Conservation (phyloP, 92 coral and sea anemone species). For the Porites rus region DNA sequence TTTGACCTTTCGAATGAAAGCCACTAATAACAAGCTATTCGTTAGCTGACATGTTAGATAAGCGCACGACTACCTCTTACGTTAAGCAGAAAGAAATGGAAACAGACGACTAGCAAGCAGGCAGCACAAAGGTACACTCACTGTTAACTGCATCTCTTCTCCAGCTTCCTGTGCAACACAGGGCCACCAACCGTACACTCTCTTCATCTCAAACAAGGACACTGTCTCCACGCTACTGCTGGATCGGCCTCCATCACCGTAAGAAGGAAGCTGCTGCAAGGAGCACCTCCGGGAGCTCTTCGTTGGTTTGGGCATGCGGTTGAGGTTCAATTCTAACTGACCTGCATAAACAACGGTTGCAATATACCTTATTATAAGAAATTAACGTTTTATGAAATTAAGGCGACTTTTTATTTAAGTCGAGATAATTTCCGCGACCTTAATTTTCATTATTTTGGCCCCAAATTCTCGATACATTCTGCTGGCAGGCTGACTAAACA, state of each 20-base stretch:
- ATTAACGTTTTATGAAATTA: no score
- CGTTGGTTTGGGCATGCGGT: slow-evolving; percentile 94
- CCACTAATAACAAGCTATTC: neutral
- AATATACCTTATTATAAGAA: neutral
- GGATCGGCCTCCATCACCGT: slow-evolving; percentile 73
- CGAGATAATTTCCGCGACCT: no score
- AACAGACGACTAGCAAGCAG: no score
- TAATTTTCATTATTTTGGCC: no score
- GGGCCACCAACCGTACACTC: slow-evolving; percentile 99
- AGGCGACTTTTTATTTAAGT: no score
- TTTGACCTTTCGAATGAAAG: neutral
- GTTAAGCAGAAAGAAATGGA: no score
- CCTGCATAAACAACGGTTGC: slow-evolving; percentile 55
- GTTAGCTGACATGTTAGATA: neutral
- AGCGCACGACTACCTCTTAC: neutral
- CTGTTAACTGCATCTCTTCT: slow-evolving; percentile 91
- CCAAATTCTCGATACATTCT: no score
- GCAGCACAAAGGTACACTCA: neutral
- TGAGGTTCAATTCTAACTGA: slow-evolving; percentile 86
- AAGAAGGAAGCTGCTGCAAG: slow-evolving; percentile 83
- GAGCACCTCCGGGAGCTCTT: slow-evolving; percentile 92
- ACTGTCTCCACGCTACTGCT: slow-evolving; percentile 87
- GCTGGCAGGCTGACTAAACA: no score
- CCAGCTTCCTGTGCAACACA: slow-evolving; percentile 91
- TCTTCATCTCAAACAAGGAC: slow-evolving; percentile 94